Evolutionary conservation across 2,888 invertebrate species (phyloP), one percentile per base, ranked within the genome.

Genomic region (Chrysomela aeneicollis): DNA sequence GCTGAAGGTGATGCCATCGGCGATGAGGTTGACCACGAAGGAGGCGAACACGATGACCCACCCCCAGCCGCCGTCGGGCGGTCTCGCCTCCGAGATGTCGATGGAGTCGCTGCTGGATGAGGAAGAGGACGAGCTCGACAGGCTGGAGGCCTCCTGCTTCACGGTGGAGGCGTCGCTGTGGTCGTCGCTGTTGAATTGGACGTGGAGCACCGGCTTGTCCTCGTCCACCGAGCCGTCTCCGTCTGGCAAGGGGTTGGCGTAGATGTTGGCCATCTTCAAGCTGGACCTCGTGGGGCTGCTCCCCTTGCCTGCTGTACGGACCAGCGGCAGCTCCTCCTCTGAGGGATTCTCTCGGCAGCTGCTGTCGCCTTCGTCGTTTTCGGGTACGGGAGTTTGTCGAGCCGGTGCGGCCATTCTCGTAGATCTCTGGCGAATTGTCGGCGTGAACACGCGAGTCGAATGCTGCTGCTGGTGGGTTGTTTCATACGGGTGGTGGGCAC

Each of bases 21-120:
- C 94, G 75, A 97, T 94, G 68, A 95, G 86, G 80, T 95, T 95
- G 69, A 95, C 92, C 84, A 95, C 87, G 81, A 97, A 96, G 0
- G 94, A 91, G 21, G 94, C 94, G 66, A 91, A 89, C 0, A 96
- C 95, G 57, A 97, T 89, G 30, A 96, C 91, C 96, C 96, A 97
- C 4, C 95, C 95, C 92, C 92, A 95, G 12, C 95, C 95, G 9
- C 94, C 95, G 81, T 95, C 95, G 1, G 94, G 94, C 0, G 92
- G 90, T 18, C 89, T 84, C 0, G 90, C 88, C 79, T 91, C 91
- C 6, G 90, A 85, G 54, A 88, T 86, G 10, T 87, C 86, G 49
- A 89, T 85, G 64, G 88, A 89, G 63, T 88, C 88, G 71, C 88
- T 88, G 4, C 87, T 87, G 53, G 79, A 77, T 55, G 79, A 77